phyloP scores from a whole-genome alignment of 1,140 invertebrate species.

The Melitaea cinxia region DNA sequence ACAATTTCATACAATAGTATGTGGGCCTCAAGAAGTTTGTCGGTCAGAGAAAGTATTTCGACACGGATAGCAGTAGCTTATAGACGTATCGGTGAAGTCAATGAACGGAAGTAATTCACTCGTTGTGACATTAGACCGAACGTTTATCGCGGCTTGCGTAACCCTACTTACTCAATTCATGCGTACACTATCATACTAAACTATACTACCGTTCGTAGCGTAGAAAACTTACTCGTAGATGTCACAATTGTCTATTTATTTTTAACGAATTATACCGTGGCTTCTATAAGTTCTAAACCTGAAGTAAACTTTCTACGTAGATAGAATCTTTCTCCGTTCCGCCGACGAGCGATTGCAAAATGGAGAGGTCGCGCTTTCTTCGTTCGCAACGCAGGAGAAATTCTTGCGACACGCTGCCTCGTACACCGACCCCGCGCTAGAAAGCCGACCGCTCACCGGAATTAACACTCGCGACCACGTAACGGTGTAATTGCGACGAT shows the following conservation, averaged over 20 bases:
- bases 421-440: slow-evolving; percentile 80
- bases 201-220: not conserved
- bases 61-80: slow-evolving; percentile 55
- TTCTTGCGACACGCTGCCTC: slow-evolving; percentile 77
- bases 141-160: slow-evolving; percentile 75
- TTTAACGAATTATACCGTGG: not conserved
- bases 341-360: slow-evolving; percentile 74
- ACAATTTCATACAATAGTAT: no score
- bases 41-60: slow-evolving; percentile 65
- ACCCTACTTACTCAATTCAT: slow-evolving; percentile 69
- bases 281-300: slow-evolving; percentile 8
- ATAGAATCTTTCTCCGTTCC: slow-evolving; percentile 56
- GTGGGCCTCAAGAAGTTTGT: slow-evolving; percentile 40
- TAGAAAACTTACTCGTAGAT: slow-evolving; percentile 1
- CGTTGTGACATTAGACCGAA: slow-evolving; percentile 71
- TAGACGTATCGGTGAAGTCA: slow-evolving; percentile 77
- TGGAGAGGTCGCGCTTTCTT: slow-evolving; percentile 79
- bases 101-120: slow-evolving; percentile 81
- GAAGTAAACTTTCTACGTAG: slow-evolving; percentile 64
- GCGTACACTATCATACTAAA: slow-evolving; percentile 34
- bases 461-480: slow-evolving; percentile 72
- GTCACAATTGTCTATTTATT: slow-evolving; percentile 15
- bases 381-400: slow-evolving; percentile 79
- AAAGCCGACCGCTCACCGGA: slow-evolving; percentile 80
- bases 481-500: slow-evolving; percentile 78